These are phyloP conservation scores for Tinea semifulvella DNA, from an alignment of 2,888 invertebrate genomes.

Conservation along the genomic window DNA sequence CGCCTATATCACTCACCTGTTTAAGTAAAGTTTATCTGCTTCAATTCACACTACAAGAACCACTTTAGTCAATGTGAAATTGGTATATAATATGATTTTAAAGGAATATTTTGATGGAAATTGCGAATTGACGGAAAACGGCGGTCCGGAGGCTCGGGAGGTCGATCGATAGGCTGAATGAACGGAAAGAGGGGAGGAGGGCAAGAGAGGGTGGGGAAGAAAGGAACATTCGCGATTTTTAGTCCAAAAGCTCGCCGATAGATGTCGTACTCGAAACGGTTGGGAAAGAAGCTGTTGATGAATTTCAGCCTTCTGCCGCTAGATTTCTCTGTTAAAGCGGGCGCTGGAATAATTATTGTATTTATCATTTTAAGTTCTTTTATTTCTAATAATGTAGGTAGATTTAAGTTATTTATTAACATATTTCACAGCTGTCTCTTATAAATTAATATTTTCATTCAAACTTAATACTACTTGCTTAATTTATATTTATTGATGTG, in stretches of 20 bases:
- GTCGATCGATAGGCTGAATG: constrained; percentile 13
- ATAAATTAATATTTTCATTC: too few species aligned
- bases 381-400: too few species aligned
- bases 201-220: constrained; percentile 24
- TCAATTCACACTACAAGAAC: too few species aligned
- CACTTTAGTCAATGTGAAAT: too few species aligned
- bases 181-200: constrained; percentile 20
- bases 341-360: too few species aligned
- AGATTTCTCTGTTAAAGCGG: constrained; percentile 9
- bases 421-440: too few species aligned
- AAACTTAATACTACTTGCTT: too few species aligned
- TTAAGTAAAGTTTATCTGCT: too few species aligned
- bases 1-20: too few species aligned
- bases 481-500: too few species aligned
- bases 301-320: constrained; percentile 1
- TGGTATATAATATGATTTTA: neutral
- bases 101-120: neutral
- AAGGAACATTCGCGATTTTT: constrained; percentile 24
- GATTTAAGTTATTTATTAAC: too few species aligned
- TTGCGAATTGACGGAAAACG: neutral
- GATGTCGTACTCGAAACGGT: constrained; percentile 30
- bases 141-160: neutral
- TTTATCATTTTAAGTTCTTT: too few species aligned
- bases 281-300: neutral
- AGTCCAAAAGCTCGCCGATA: constrained; percentile 38